Evolutionary conservation across 2,797 vertebrate genomes (phyloP).

Genomic region (Hydrolagus colliei): DNA sequence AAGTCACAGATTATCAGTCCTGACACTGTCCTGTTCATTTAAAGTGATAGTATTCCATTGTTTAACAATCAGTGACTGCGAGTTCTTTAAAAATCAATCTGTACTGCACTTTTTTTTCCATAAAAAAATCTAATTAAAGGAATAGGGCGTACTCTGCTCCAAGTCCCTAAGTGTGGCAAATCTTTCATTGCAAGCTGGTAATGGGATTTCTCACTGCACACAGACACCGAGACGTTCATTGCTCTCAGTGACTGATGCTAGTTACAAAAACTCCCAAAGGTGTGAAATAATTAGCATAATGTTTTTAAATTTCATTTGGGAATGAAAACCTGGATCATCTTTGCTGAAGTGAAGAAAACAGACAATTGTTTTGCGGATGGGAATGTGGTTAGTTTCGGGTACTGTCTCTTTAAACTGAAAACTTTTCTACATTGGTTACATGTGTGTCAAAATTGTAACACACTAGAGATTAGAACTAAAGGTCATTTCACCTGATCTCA

Average conservation of each 20-base stretch:
- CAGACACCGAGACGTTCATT: not conserved
- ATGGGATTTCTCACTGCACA: too few relatives aligned
- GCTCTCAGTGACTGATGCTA: not conserved
- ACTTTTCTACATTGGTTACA: not conserved
- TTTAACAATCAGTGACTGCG: not conserved
- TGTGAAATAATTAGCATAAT: not conserved
- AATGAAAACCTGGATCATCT: too few relatives aligned
- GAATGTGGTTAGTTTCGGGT: not conserved
- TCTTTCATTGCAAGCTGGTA: not conserved
- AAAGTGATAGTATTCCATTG: not conserved
- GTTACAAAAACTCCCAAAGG: not conserved
- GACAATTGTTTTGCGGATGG: too few relatives aligned
- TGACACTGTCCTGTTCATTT: not conserved
- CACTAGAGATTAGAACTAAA: not conserved
- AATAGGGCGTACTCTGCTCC: too few relatives aligned
- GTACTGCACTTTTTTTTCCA: constrained; percentile 1
- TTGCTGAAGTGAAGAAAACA: too few relatives aligned
- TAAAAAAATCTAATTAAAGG: not conserved
- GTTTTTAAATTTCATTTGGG: too few relatives aligned
- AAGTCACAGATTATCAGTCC: not conserved
- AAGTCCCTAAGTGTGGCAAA: constrained; percentile 2
- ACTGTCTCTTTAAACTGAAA: not conserved
- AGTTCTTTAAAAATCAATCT: constrained; percentile 12
- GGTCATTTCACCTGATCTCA: not conserved
- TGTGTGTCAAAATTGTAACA: not conserved